Evolutionary conservation across 2,113 vertebrate species (phyloP), one percentile per base, ranked within the genome.

Genomic region (Columba janthina): DNA sequence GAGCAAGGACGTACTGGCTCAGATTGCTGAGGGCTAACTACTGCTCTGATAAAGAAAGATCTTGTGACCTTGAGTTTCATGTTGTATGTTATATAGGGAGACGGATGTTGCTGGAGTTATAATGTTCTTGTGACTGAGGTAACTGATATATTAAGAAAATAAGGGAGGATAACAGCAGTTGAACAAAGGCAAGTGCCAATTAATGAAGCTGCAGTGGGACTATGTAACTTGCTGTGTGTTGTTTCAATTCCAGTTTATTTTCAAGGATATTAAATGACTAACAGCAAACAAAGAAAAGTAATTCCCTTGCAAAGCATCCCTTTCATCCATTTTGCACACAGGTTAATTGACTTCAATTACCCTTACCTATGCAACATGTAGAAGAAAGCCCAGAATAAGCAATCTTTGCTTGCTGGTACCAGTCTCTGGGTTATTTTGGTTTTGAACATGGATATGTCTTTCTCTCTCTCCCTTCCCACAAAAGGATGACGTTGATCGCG

Each of bases 401-500:
- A 29, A 7, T 53, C 42, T 44, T 81, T 72, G 56, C 58, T 85
- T 80, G 15, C 51, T 94, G 78, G 44, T 78, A 57, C 20, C 34
- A 26, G 34, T 62, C 51, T 53, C 5, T 66, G 32, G 84, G 53
- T 25, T 91, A 0, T 58, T 81, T 88, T 75, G 51, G 3, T 85
- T 92, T 48, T 42, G 36, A 84, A 40, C 42, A 24, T 13, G 29
- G 28, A 13, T 9, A 7, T 34, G 17, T 54, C 34, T 32, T 36
- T 62, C 28, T n/a, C 16, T 92, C 20, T 62, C 20, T 80, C 50
- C 38, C 15, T 75, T 44, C 90, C 28, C 2, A 15, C 10, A 1
- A 28, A 95, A 99, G 99, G 99, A 99, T 24, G 96, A 97, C 0
- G 92, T 98, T 29, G 97, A 98, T 26, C 98, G 99, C 0, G 98